These are phyloP conservation scores for Darevskia mixta DNA, from an alignment of 2,797 vertebrate genomes.

Conservation along the genomic window DNA sequence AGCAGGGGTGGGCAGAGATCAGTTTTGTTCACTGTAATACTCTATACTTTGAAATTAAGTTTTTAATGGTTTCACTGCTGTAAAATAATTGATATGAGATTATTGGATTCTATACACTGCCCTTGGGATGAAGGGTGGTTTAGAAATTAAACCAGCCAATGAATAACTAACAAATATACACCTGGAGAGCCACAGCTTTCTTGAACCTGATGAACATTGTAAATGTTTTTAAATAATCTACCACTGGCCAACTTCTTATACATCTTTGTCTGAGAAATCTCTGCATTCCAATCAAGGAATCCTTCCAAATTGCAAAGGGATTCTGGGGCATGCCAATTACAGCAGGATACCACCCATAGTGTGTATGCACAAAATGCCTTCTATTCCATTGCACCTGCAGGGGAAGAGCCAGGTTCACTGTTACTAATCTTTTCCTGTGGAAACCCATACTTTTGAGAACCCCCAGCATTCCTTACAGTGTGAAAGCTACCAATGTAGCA, in stretches of 20 bases:
- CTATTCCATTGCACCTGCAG: not conserved
- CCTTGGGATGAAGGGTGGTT: too few relatives aligned
- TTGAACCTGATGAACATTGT: not conserved
- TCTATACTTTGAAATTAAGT: too few relatives aligned
- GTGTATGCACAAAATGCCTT: too few relatives aligned
- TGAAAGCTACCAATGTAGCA: not conserved
- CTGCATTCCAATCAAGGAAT: not conserved
- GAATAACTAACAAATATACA: too few relatives aligned
- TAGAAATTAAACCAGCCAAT: too few relatives aligned
- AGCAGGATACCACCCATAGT: too few relatives aligned
- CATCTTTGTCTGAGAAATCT: not conserved
- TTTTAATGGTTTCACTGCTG: too few relatives aligned
- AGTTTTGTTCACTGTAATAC: too few relatives aligned
- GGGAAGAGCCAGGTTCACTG: not conserved
- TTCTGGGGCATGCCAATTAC: not conserved
- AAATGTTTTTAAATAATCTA: not conserved
- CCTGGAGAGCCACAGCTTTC: too few relatives aligned
- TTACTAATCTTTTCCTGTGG: not conserved
- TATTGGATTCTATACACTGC: too few relatives aligned
- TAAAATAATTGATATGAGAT: too few relatives aligned
- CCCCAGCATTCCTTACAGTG: not conserved
- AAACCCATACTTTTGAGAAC: not conserved
- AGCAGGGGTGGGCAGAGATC: too few relatives aligned
- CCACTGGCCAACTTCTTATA: not conserved
- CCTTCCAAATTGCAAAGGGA: not conserved